Evolutionary conservation across 2,888 invertebrate species (phyloP), one percentile per base, ranked within the genome.

Genomic region (Clusia tigrina): DNA sequence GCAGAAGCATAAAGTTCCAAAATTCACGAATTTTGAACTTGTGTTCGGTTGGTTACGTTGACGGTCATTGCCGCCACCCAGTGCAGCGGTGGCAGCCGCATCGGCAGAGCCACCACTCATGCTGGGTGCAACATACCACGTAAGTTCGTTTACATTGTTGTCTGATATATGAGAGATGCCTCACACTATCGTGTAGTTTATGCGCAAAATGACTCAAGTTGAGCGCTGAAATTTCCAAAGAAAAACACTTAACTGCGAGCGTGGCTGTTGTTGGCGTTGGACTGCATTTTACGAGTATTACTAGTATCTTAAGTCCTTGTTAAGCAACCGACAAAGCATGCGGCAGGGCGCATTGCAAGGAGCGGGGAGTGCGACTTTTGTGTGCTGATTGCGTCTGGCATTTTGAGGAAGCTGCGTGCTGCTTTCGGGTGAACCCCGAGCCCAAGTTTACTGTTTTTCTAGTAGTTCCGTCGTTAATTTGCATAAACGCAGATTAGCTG

Each of bases 101-200:
- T 32, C 12, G 32, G 42, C 42, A n/a, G n/a, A n/a, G n/a, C n/a
- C n/a, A n/a, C n/a, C n/a, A n/a, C n/a, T n/a, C n/a, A n/a, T n/a
- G n/a, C 3, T 17, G 9, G 48, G 48, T 22, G 20, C 20, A 3
- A 18, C 2, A 6, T 22, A 18, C 10, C 18, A 54, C 62, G 62
- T 58, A 62, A 57, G 57, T 62, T 62, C 54, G 42, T 57, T 46
- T 46, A 55, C 54, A 46, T 55, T 60, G 23, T 54, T 48, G 2
- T 32, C 12, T 48, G 48, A 48, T 48, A 22, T 48, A 48, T 20
- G 48, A 9, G 15, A 48, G 48, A 48, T 48, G 48, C 48, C 15
- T 5, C 48, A 42, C 18, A 22, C 22, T 48, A 48, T 48, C 48
- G 18, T 22, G 20, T 20, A 18, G 48, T 48, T 51, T 32, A 25